These are phyloP conservation scores for Drosophila antonietae DNA, from an alignment of 2,888 invertebrate species.

Conservation along the genomic window DNA sequence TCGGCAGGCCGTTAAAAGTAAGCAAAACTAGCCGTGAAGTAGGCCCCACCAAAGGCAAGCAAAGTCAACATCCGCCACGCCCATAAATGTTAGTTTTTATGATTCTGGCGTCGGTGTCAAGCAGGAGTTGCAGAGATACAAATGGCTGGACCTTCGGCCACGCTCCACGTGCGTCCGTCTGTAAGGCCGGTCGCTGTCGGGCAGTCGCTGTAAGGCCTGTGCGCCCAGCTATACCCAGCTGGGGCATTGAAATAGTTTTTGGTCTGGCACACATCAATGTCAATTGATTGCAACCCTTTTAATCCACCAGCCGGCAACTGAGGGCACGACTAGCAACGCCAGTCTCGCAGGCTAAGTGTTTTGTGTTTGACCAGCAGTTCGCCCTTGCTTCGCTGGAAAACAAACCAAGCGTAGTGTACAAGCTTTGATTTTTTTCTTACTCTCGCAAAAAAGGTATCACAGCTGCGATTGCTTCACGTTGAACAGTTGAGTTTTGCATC, in stretches of 20 bases:
- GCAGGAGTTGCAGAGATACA: conserved; percentile 34
- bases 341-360: conserved; percentile 65
- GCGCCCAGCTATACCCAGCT: conserved; percentile 31
- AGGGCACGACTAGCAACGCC: conserved; percentile 15
- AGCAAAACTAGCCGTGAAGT: conserved; percentile 71
- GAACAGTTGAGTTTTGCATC: neutral
- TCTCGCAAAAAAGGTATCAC: neutral
- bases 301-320: neutral
- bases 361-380: conserved; percentile 60
- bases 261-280: conserved; percentile 81
- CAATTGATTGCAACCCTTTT: conserved; percentile 80
- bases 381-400: conserved; percentile 49
- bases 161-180: neutral
- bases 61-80: conserved; percentile 52
- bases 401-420: conserved; percentile 43
- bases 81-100: conserved; percentile 79
- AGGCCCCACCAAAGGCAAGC: conserved; percentile 50
- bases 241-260: conserved; percentile 75
- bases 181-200: neutral
- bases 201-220: neutral
- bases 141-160: conserved; percentile 7
- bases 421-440: conserved; percentile 42
- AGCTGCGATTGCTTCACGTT: neutral
- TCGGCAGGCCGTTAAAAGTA: conserved; percentile 65
- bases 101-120: conserved; percentile 31